These are phyloP conservation scores for Trissolcus brochymenae DNA, from an alignment of 2,888 invertebrate species.

Conservation along the genomic window DNA sequence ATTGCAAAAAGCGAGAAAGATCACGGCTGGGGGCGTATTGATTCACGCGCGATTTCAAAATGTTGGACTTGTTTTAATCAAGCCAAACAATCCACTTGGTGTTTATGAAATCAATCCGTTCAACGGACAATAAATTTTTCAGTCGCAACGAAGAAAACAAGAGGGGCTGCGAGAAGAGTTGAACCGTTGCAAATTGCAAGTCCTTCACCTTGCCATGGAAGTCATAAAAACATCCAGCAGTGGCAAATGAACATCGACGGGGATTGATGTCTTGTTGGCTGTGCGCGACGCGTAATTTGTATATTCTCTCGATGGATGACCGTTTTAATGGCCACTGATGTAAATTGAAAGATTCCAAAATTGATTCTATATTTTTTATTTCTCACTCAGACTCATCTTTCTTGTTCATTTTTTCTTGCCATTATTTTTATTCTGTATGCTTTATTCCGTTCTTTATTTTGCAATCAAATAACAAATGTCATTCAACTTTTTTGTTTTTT, in stretches of 20 bases:
- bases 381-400: too few species aligned
- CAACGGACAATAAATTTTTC: slow-evolving; percentile 29
- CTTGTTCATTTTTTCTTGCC: too few species aligned
- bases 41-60: slow-evolving; percentile 2
- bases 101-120: slow-evolving; percentile 34
- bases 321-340: slow-evolving; percentile 18
- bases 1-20: too few species aligned
- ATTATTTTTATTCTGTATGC: too few species aligned
- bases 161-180: neutral
- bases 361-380: too few species aligned
- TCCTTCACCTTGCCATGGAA: slow-evolving; percentile 27
- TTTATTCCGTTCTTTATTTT: too few species aligned
- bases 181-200: slow-evolving; percentile 13
- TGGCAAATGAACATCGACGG: slow-evolving; percentile 34
- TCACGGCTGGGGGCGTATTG: neutral
- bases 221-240: slow-evolving; percentile 27
- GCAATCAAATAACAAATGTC: too few species aligned
- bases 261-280: slow-evolving; percentile 30
- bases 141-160: neutral
- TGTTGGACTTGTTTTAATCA: slow-evolving; percentile 18
- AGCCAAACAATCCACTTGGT: slow-evolving; percentile 22
- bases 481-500: too few species aligned
- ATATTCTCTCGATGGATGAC: slow-evolving; percentile 24
- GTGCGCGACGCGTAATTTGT: slow-evolving; percentile 28
- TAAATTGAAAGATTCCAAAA: slow-evolving; percentile 10